These are phyloP conservation scores for Steromphala cineraria DNA, from an alignment of 2,888 invertebrate species.

Conservation along the genomic window DNA sequence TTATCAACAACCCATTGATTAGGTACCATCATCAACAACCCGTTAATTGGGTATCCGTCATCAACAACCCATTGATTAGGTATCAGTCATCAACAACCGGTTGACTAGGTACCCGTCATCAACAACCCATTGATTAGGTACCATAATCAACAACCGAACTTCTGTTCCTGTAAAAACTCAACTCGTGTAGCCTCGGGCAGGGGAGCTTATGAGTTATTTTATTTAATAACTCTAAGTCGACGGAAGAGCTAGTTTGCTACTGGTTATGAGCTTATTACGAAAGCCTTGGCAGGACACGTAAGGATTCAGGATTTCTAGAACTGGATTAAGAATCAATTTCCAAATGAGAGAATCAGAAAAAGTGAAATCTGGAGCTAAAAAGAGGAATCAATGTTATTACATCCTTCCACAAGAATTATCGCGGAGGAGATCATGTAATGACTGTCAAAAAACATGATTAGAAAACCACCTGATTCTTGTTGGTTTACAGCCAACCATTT, in stretches of 20 bases:
- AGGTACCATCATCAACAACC: too few species aligned
- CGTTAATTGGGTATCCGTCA: too few species aligned
- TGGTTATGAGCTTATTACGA: neutral
- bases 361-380: neutral
- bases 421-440: too few species aligned
- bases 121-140: too few species aligned
- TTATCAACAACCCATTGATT: too few species aligned
- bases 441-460: too few species aligned
- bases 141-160: neutral
- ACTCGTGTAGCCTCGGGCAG: neutral
- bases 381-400: slow-evolving; percentile 1
- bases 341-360: neutral
- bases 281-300: neutral
- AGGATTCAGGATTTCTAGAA: neutral
- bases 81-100: too few species aligned
- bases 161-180: too few species aligned
- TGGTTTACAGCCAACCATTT: too few species aligned
- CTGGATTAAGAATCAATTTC: slow-evolving; percentile 6
- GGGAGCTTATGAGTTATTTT: neutral
- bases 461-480: too few species aligned
- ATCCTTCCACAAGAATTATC: neutral
- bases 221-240: neutral
- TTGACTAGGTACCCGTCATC: too few species aligned
- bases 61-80: too few species aligned
- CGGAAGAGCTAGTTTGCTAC: neutral